A percentile compares a stretch with the other conserved stretches of the same genome.
These are phyloP conservation scores for Eudyptes chrysolophus DNA, from an alignment of 2,113 vertebrate species.

Conservation along the genomic window DNA sequence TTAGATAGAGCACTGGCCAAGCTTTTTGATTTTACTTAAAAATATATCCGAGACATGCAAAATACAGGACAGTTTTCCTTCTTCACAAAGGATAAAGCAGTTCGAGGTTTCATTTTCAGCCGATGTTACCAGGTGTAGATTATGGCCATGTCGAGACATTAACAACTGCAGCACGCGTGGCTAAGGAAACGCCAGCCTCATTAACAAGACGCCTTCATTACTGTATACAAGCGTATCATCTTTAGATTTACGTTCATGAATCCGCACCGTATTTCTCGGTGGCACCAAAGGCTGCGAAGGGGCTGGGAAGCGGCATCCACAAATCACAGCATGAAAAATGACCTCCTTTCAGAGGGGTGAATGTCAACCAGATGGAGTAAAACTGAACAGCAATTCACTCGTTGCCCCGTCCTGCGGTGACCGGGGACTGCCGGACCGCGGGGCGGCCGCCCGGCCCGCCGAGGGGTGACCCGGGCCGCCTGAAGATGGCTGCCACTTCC, in stretches of 20 bases:
- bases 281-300: no score
- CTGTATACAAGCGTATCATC: accelerated
- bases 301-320: no score
- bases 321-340: no score
- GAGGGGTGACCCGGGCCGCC: no score
- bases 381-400: accelerated
- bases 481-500: background rate
- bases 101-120: accelerated
- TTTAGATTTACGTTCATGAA: accelerated
- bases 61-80: accelerated
- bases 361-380: accelerated
- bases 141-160: background rate
- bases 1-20: background rate
- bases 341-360: no score
- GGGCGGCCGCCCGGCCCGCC: background rate
- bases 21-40: background rate
- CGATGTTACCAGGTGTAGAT: accelerated
- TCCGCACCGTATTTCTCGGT: no score
- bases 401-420: accelerated
- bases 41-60: accelerated
- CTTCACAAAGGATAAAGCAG: accelerated
- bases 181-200: no score
- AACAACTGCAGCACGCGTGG: no score
- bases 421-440: accelerated
- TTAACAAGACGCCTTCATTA: no score